phyloP scores from a whole-genome alignment of 53 echinoderm and acorn worm species.

The Holothuria leucospilota region DNA sequence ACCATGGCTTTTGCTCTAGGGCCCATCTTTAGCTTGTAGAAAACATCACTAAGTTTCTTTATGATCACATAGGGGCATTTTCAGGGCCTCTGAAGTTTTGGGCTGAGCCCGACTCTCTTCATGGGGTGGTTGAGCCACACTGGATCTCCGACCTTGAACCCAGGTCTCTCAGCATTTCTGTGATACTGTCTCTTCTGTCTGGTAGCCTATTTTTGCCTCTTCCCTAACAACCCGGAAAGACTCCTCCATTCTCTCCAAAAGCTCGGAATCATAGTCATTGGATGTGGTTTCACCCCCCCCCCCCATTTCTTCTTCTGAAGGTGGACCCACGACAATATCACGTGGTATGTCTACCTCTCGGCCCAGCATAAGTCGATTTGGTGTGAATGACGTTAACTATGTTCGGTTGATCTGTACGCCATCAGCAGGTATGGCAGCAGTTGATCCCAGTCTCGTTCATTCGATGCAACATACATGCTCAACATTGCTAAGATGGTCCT shows the following conservation, averaged over 20 bases:
- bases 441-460: no score
- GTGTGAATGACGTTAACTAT: not conserved
- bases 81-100: conserved; percentile 38
- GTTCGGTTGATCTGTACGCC: no score
- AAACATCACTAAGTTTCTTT: conserved; percentile 35
- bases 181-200: conserved; percentile 45
- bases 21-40: conserved; percentile 36
- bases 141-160: not conserved
- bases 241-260: not conserved
- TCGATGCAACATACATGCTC: not conserved
- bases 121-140: no score
- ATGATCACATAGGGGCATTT: conserved; percentile 42
- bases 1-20: conserved; percentile 30
- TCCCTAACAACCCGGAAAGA: conserved; percentile 21
- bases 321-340: conserved; percentile 11
- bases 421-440: no score
- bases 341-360: conserved; percentile 38
- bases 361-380: conserved; percentile 45
- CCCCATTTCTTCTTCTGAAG: not conserved
- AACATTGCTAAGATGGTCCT: conserved; percentile 7
- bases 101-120: no score
- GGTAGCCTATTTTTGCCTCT: not conserved
- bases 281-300: not conserved
- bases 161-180: not conserved
- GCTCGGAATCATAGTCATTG: not conserved